A percentile compares a stretch with the other conserved stretches of the same genome.
These are phyloP conservation scores for Wiebesia pumilae DNA, from an alignment of 1,140 invertebrate genomes.

Conservation along the genomic window DNA sequence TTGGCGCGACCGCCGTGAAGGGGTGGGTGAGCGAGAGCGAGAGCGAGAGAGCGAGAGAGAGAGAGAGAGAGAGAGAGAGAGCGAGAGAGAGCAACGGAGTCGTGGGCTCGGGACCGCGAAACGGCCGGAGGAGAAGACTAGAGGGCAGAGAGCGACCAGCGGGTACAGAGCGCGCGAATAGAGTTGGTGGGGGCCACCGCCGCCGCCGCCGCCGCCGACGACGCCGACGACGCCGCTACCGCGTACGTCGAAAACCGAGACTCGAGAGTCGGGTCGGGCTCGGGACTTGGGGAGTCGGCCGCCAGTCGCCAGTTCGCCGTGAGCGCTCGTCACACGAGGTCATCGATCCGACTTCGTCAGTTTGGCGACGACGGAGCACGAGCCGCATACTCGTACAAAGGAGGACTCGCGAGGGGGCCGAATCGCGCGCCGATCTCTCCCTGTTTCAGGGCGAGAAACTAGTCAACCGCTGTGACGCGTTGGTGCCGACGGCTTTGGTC, in stretches of 20 bases:
- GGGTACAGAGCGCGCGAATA: conserved; percentile 62
- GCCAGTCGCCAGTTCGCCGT: conserved; percentile 73
- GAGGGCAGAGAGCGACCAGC: conserved; percentile 65
- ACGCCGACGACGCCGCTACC: conserved; percentile 5
- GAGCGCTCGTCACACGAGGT: conserved; percentile 72
- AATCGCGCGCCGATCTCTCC: background rate
- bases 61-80: conserved; percentile 33
- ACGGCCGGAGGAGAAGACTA: conserved; percentile 50
- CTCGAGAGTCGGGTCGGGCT: background rate
- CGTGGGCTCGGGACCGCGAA: too few species aligned
- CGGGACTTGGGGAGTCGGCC: conserved; percentile 51
- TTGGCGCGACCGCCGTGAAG: background rate
- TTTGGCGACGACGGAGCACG: background rate
- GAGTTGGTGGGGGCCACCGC: conserved; percentile 58
- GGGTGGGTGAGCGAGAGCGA: background rate
- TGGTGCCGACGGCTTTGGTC: too few species aligned
- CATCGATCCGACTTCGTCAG: conserved; percentile 28
- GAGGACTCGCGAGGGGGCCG: background rate
- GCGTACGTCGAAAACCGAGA: background rate
- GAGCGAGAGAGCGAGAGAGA: background rate
- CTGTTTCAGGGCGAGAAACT: background rate
- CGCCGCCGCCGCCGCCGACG: conserved; percentile 55
- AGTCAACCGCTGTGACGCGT: background rate
- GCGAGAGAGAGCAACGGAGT: background rate
- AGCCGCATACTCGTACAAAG: background rate